Percentiles rank a stretch among this genome's conserved stretches.
These are phyloP conservation scores for Drosophila seguyi DNA, from an alignment of 1,140 invertebrate genomes.

Conservation along the genomic window DNA sequence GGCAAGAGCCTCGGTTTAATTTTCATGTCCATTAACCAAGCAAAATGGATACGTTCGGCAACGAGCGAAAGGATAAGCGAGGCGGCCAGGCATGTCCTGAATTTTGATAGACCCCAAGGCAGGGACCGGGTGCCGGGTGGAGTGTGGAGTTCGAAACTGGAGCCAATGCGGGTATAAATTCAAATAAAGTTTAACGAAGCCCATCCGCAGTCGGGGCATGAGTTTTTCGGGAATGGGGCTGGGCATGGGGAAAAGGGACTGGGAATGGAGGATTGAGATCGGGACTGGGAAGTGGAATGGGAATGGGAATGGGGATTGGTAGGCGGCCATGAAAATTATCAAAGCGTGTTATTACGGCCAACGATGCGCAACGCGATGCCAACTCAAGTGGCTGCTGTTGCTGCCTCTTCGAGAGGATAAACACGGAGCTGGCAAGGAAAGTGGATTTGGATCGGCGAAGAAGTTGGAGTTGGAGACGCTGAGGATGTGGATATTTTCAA, in stretches of 20 bases:
- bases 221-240: constrained; percentile 10
- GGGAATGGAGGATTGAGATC: constrained; percentile 34
- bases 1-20: constrained; percentile 60
- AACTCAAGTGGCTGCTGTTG: constrained; percentile 57
- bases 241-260: constrained; percentile 22
- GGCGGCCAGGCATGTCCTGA: constrained; percentile 50
- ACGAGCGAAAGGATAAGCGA: constrained; percentile 73
- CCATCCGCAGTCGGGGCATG: constrained; percentile 53
- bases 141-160: constrained; percentile 65
- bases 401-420: constrained; percentile 38
- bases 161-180: constrained; percentile 72
- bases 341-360: constrained; percentile 83
- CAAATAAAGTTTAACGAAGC: constrained; percentile 83
- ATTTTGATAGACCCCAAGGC: constrained; percentile 49
- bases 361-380: constrained; percentile 63
- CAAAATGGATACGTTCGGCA: constrained; percentile 68
- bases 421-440: constrained; percentile 20
- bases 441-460: constrained; percentile 7
- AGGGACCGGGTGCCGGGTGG: constrained; percentile 3
- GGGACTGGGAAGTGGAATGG: constrained; percentile 7
- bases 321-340: constrained; percentile 84
- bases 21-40: constrained; percentile 84
- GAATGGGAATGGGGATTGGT: constrained; percentile 44
- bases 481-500: constrained; percentile 31
- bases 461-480: constrained; percentile 20